Evolutionary conservation across 1,140 invertebrate species (phyloP).

Genomic region (Zaprionus ornatus): DNA sequence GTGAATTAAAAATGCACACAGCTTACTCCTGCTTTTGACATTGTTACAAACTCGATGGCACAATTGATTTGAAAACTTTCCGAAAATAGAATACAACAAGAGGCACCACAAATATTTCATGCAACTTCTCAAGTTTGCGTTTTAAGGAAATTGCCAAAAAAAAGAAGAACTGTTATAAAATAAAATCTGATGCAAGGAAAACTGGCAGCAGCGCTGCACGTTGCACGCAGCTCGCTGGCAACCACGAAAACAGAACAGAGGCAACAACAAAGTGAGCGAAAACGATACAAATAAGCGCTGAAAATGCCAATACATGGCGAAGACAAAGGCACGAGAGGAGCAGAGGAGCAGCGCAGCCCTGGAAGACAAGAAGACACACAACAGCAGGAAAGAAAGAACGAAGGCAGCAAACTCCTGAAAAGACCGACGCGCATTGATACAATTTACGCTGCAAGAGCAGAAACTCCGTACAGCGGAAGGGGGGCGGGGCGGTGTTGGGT

Average conservation of each 20-base stretch:
- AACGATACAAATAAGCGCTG: conserved; percentile 78
- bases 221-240: conserved; percentile 62
- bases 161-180: conserved; percentile 41
- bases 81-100: conserved; percentile 33
- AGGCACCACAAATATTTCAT: conserved; percentile 48
- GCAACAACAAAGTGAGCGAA: conserved; percentile 76
- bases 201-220: conserved; percentile 40
- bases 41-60: conserved; percentile 52
- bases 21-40: conserved; percentile 38
- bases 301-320: conserved; percentile 78
- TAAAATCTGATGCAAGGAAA: conserved; percentile 47
- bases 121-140: conserved; percentile 73
- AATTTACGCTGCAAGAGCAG: conserved; percentile 68
- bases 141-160: conserved; percentile 70
- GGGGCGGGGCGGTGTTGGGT: conserved; percentile 14
- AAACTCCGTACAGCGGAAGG: neutral
- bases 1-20: conserved; percentile 55
- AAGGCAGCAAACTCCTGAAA: conserved; percentile 65
- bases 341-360: conserved; percentile 37
- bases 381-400: conserved; percentile 43
- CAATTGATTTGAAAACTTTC: conserved; percentile 53
- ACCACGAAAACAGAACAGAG: conserved; percentile 54
- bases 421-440: conserved; percentile 63
- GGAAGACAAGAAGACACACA: conserved; percentile 26
- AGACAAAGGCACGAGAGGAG: conserved; percentile 46